Percentiles rank a stretch among this genome's conserved stretches.
Evolutionary conservation across 2,113 vertebrate species (phyloP).

Genomic region (Vidua chalybeata): DNA sequence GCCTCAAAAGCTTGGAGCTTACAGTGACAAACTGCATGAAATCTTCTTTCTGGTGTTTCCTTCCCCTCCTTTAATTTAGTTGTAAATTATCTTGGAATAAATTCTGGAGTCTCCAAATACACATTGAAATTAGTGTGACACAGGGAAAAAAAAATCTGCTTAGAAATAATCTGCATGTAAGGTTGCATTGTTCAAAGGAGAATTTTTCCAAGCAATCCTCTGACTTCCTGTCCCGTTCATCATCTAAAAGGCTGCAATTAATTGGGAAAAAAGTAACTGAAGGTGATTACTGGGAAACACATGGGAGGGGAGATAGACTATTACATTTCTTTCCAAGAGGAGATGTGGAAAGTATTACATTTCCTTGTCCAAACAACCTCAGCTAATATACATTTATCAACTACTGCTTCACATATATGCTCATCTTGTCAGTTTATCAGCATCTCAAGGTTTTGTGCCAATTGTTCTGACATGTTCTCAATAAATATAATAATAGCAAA

Average conservation of each 20-base stretch:
- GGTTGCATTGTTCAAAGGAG: not conserved
- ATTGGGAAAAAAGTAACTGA: constrained; percentile 26
- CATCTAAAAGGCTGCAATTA: constrained; percentile 63
- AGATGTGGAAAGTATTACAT: not conserved
- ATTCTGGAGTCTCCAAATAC: not conserved
- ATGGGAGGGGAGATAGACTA: constrained; percentile 30
- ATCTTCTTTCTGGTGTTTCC: not conserved
- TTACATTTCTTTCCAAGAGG: constrained; percentile 4
- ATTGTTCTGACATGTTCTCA: constrained; percentile 43
- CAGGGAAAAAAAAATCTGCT: not conserved
- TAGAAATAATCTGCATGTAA: not conserved
- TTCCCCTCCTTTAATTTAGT: not conserved
- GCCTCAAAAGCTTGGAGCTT: not conserved
- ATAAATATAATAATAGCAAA: constrained; percentile 40
- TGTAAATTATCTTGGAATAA: not conserved
- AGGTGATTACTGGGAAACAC: constrained; percentile 30
- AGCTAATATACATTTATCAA: constrained; percentile 57
- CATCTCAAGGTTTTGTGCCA: not conserved
- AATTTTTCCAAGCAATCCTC: not conserved
- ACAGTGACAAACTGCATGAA: not conserved
- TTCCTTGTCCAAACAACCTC: constrained; percentile 44
- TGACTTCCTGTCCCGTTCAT: not conserved
- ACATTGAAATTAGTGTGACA: not conserved
- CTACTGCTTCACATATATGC: not conserved
- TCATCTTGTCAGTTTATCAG: constrained; percentile 34